These are phyloP conservation scores for Yponomeuta plumbellus DNA, from an alignment of 2,888 invertebrate genomes.

Conservation along the genomic window DNA sequence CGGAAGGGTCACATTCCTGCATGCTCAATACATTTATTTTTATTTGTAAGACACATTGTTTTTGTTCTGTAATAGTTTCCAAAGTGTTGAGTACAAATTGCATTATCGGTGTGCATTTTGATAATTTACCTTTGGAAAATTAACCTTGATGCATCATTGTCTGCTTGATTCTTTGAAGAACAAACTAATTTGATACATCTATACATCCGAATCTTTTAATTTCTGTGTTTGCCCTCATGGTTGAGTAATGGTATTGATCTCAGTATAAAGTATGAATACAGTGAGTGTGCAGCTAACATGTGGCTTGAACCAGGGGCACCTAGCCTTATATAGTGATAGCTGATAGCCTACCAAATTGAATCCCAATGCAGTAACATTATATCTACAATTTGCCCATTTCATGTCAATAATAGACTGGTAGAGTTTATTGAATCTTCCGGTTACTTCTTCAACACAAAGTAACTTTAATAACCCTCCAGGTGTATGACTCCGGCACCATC, in stretches of 20 bases:
- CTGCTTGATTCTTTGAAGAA: background rate
- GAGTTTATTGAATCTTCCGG: background rate
- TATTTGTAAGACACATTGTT: background rate
- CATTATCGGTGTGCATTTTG: slow-evolving; percentile 45
- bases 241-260: too few relatives aligned
- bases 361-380: too few relatives aligned
- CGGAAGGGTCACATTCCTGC: background rate
- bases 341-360: too few relatives aligned
- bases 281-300: too few relatives aligned
- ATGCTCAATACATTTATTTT: background rate
- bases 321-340: too few relatives aligned
- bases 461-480: slow-evolving; percentile 50
- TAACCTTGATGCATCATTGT: slow-evolving; percentile 26
- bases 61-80: slow-evolving; percentile 29
- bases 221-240: too few relatives aligned
- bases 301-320: too few relatives aligned
- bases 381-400: too few relatives aligned
- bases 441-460: background rate
- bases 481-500: slow-evolving; percentile 98
- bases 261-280: too few relatives aligned
- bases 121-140: slow-evolving; percentile 72
- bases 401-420: too few relatives aligned
- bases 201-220: background rate
- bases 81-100: slow-evolving; percentile 73
- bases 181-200: background rate